Conservation (phyloP, 2,113 vertebrate species). For the Pitta sordida region DNA sequence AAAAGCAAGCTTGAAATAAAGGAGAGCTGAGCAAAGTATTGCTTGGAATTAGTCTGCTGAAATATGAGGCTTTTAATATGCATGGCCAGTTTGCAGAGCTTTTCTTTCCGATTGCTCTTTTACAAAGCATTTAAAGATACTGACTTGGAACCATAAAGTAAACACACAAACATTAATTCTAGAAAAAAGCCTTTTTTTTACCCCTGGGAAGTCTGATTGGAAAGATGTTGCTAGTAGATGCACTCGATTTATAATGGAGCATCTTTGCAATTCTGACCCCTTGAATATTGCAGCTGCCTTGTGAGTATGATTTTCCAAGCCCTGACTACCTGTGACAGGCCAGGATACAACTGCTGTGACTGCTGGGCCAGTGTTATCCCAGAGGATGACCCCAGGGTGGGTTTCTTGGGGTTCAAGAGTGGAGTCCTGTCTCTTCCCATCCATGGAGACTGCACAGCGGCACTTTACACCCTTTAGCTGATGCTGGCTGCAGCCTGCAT, state of each 20-base stretch:
- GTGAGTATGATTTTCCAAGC: neutral
- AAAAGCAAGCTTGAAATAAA: neutral
- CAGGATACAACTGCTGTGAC: neutral
- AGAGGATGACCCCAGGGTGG: neutral
- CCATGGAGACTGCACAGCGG: neutral
- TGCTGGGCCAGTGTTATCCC: neutral
- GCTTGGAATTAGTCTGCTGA: neutral
- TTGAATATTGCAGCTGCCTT: neutral
- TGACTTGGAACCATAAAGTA: constrained; percentile 16
- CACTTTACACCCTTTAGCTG: neutral
- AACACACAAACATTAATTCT: neutral
- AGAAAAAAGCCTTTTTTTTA: neutral
- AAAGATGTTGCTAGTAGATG: neutral
- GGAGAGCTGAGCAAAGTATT: neutral
- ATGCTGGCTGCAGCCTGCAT: neutral
- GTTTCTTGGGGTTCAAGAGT: neutral
- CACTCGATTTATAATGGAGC: neutral
- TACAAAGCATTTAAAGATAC: constrained; percentile 22
- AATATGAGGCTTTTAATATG: constrained; percentile 1
- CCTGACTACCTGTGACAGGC: neutral
- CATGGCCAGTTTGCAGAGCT: neutral
- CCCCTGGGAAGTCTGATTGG: neutral
- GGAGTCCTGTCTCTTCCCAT: neutral
- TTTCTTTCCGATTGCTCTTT: neutral
- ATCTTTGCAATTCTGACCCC: neutral